Base-by-base conservation (phyloP, 2,113 vertebrate species). In the Boulengerochromis microlepis region DNA sequence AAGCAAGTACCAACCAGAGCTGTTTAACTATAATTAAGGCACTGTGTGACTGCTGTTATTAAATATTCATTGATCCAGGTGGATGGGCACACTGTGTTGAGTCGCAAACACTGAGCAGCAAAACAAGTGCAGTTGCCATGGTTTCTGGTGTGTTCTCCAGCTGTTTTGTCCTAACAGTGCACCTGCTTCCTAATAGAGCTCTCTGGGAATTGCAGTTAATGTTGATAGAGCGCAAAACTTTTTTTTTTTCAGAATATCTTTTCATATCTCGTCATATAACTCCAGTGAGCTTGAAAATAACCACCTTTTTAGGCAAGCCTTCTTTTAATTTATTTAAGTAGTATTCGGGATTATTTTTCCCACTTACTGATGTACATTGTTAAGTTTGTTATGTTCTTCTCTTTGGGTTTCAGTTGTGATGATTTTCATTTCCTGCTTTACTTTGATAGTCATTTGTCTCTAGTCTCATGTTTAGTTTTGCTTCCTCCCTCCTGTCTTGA, bases 11-110 rank as follows among this genome's bases (percentile, higher is more conserved):
- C 78, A 74, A 76, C 83, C 35, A 81, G 54, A 82, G 74, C 38
- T 56, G 10, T 16, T 69, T 82, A 74, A 42, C 22, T 81, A 64
- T 83, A 29, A 64, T 76, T 69, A 61, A 88, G 24, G 11, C 18
- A 18, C 42, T 35, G 54, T 66, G 81, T 81, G 54, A 52, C 88
- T 88, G 66, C 13, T 56, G 80, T 22, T n/a, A 83, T 91, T 59
- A 94, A 89, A 93, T 87, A 94, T 90, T 86, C 42, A 92, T 87
- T 59, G 4, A 19, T 59, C 53, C 78, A 90, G 83, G 80, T 84
- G 86, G 83, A 90, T 84, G 80, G 53, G 82, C 83, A 91, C 38
- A 91, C 10, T 26, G 61, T 82, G 45, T 82, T 86, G 66, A 61
- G 16, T 85, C 4, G 7, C 66, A 90, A 86, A 90, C 80, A 83